These are phyloP conservation scores for Hyphantria cunea DNA, from an alignment of 1,140 invertebrate genomes.

Conservation along the genomic window DNA sequence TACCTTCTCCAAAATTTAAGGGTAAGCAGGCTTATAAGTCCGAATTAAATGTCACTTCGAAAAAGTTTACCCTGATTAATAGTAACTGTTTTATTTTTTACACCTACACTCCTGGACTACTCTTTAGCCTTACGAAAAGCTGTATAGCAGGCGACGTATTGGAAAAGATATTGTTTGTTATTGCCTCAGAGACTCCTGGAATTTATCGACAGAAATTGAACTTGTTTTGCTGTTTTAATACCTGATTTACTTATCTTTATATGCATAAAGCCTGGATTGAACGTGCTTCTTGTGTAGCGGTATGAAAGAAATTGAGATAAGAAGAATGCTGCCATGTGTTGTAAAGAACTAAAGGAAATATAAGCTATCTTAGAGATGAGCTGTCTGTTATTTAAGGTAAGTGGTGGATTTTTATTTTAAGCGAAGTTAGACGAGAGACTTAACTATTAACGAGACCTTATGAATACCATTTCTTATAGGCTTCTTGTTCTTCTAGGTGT, in stretches of 20 bases:
- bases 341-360: not conserved
- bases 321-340: not conserved
- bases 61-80: too few species aligned
- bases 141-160: conserved; percentile 44
- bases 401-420: too few species aligned
- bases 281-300: not conserved
- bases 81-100: too few species aligned
- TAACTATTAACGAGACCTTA: too few species aligned
- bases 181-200: conserved; percentile 50
- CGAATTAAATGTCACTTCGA: too few species aligned
- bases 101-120: not conserved
- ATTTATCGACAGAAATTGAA: conserved; percentile 46
- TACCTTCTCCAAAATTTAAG: too few species aligned
- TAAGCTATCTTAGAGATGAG: too few species aligned
- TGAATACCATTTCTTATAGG: too few species aligned
- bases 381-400: not conserved
- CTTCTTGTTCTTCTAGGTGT: too few species aligned
- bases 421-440: too few species aligned
- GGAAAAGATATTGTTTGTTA: conserved; percentile 60
- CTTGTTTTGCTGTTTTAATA: conserved; percentile 41
- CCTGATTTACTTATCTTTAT: conserved; percentile 39
- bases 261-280: conserved; percentile 2
- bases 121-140: conserved; percentile 26
- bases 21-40: too few species aligned
- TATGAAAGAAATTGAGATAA: conserved; percentile 11